A percentile compares a stretch with the other conserved stretches of the same genome.
Evolutionary conservation across 1,140 invertebrate species (phyloP).

Genomic region (Lepidostoma basale): DNA sequence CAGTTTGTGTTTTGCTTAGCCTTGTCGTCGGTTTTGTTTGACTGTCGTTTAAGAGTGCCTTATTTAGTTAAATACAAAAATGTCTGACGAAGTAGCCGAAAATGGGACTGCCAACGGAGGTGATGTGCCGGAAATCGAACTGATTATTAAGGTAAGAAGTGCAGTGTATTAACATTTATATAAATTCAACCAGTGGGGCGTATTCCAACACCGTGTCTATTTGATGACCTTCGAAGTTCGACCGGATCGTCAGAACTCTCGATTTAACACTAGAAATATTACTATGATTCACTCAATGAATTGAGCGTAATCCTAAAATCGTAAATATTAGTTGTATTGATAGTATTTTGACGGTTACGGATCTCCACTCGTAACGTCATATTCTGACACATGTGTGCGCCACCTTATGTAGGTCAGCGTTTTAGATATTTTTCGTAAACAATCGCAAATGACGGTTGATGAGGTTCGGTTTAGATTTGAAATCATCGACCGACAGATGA

Average conservation of each 20-base stretch:
- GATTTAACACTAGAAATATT: conserved; percentile 16
- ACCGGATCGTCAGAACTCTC: conserved; percentile 10
- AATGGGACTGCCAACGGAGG: conserved; percentile 71
- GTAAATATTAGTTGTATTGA: neutral
- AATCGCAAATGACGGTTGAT: conserved; percentile 34
- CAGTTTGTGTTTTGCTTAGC: conserved; percentile 32
- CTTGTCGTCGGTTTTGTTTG: conserved; percentile 14
- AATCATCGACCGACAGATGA: neutral
- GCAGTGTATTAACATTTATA: neutral
- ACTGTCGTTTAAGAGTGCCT: conserved; percentile 14
- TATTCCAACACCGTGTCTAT: conserved; percentile 32
- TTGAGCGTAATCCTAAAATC: neutral
- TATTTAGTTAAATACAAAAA: conserved; percentile 43
- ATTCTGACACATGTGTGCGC: conserved; percentile 32
- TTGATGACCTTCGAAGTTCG: conserved; percentile 32
- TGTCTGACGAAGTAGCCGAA: conserved; percentile 62
- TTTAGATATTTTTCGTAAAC: conserved; percentile 34
- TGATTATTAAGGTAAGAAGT: conserved; percentile 75
- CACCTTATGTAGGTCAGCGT: conserved; percentile 25
- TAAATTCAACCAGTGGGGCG: conserved; percentile 29
- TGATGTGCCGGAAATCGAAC: conserved; percentile 78
- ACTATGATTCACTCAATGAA: neutral
- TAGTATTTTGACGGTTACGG: conserved; percentile 24
- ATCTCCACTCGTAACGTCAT: conserved; percentile 35
- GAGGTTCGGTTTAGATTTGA: neutral